Base-by-base conservation (phyloP, 2,888 invertebrate species). In the Acleris literana region DNA sequence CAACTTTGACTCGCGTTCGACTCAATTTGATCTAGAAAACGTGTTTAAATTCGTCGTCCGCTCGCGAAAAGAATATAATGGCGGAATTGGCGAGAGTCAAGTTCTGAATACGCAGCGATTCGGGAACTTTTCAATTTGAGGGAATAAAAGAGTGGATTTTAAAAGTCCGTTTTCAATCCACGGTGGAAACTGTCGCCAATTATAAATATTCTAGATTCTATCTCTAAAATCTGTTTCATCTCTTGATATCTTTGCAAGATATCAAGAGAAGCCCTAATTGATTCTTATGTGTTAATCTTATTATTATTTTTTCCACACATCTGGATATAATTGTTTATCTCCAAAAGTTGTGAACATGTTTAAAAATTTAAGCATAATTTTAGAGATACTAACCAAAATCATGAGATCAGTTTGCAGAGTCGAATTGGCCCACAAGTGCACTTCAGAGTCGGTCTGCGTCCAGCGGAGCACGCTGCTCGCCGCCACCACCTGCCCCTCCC, bases 361-460 rank as follows among this genome's bases (percentile, higher is more conserved):
- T 39, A 11, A 4, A 39, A 39, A 39, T 13, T 11, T 39, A 9
- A 13, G 3, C 9, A 11, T 11, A 39, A 4, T 39, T 13, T 39
- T 3, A 3, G 39, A 39, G 39, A 39, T 9, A 79, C 85, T 85
- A 68, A 90, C 92, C 90, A 91, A 85, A 69, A 92, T 88, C 86
- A 90, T 87, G 59, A 92, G 76, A 72, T 91, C 91, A 0, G 86
- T 85, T 62, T 88, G 86, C 16, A 92, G 78, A 48, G 81, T 80
- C 3, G 92, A 89, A 9, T 82, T 74, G 0, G 90, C 83, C 9
- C 86, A 78, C 69, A 92, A 84, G 61, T 74, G 76, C 16, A 92
- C 79, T 63, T 92, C 90, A 16, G 84, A 73, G 60, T 87, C 87
- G 0, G 88, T 90, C 63, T 85, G 85, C 46, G 73, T 83, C 90